Conservation (phyloP, 1,140 invertebrate species). For the Chironomus tepperi region DNA sequence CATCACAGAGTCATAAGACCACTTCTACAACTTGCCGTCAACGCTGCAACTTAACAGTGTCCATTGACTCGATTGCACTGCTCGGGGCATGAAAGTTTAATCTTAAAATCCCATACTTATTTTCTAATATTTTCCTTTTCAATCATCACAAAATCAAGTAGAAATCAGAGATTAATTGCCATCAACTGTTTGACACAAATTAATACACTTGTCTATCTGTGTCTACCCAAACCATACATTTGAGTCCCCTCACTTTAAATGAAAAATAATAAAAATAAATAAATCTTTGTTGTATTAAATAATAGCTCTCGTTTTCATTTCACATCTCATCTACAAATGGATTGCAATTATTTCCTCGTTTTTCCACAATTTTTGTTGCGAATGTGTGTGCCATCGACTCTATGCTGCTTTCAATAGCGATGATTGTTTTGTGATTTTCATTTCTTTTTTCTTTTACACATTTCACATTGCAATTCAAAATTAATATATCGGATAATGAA, state of each 20-base stretch:
- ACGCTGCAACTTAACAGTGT: no score
- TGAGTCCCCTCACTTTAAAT: not conserved
- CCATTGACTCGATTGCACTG: no score
- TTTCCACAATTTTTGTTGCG: not conserved
- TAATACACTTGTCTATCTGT: not conserved
- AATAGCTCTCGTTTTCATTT: constrained; percentile 7
- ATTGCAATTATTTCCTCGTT: constrained; percentile 20
- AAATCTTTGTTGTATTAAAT: not conserved
- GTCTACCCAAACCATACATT: not conserved
- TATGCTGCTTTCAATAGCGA: not conserved
- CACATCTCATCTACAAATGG: not conserved
- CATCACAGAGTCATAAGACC: no score
- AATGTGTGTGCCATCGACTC: not conserved
- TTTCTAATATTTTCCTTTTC: no score
- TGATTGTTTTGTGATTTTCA: no score
- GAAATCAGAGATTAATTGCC: not conserved
- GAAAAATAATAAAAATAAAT: not conserved
- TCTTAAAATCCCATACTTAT: no score
- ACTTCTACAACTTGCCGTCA: no score
- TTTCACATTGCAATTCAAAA: no score
- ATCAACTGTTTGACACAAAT: not conserved
- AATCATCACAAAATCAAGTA: no score
- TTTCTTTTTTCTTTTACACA: no score
- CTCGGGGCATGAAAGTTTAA: no score
- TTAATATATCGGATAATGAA: no score